Base-by-base conservation (phyloP, 2,888 invertebrate species). In the Rhorus exstirpatorius region DNA sequence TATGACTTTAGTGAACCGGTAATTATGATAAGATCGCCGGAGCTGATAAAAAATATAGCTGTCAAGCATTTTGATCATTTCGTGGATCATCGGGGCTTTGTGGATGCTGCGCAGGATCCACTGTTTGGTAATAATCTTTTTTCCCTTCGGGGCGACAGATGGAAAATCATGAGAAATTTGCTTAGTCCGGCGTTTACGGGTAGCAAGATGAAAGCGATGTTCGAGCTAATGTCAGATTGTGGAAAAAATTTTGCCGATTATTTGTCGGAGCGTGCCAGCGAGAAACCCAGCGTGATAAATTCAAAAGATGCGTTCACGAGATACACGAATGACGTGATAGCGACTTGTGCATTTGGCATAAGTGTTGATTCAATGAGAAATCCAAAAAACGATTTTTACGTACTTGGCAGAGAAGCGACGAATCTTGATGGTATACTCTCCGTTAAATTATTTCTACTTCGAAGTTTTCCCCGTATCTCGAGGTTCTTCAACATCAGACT, bases 11-110 rank as follows among this genome's bases (percentile, higher is more conserved):
- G 61, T 0, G 84, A 76, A 1, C 92, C 92, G 0, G 35, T 78
- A 0, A 14, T 91, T 3, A 0, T 93, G 6, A 8, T 93, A 0
- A 86, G 87, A 4, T 92, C 92, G 77, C 89, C 91, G 0, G 90
- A 93, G 1, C 53, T 93, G 14, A 89, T 93, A 31, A 14, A 88
- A 65, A 85, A 80, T 3, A 78, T 92, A 10, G 84, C 88, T 7
- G 79, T 87, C 19, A 89, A 87, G 72, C 3, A 75, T n/a, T 83
- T 83, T 55, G 83, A 81, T 53, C 79, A 84, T 49, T 84, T 84
- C 31, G 68, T 84, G 4, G 78, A 84, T 44, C 83, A 79, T 44
- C 76, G 70, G 0, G 41, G 61, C 12, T 74, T 82, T 70, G 51
- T 75, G 17, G 77, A 83, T 19, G 75, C 61, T 3, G 14, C n/a